Percentiles rank a stretch among this genome's conserved stretches.
Evolutionary conservation across 1,140 invertebrate species (phyloP).

Genomic region (Sycobia sp.): DNA sequence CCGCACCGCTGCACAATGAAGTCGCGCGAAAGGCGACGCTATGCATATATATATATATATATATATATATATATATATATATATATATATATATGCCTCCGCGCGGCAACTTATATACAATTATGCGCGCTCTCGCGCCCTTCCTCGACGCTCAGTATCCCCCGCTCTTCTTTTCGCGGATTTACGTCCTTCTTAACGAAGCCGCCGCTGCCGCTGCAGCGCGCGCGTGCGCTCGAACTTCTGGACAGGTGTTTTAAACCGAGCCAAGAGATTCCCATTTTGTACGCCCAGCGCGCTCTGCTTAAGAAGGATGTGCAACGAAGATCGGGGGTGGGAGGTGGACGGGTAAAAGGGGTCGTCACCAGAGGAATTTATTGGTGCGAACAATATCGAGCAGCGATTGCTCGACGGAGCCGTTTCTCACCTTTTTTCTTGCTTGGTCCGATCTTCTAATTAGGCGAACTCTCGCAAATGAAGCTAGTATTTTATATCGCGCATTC

Average conservation of each 20-base stretch:
- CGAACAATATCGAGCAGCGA: constrained; percentile 27
- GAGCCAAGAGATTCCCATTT: constrained; percentile 4
- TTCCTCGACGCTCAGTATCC: no score
- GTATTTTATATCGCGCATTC: constrained; percentile 15
- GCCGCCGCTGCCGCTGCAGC: not conserved
- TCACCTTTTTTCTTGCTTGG: not conserved
- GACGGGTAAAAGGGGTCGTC: not conserved
- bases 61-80: no score
- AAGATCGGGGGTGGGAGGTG: not conserved
- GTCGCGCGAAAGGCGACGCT: constrained; percentile 20
- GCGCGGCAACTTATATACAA: no score
- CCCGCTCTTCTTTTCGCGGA: constrained; percentile 9
- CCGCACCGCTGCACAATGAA: constrained; percentile 23
- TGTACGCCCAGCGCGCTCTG: not conserved
- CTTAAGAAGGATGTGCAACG: not conserved
- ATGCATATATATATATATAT: no score
- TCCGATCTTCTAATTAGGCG: constrained; percentile 28
- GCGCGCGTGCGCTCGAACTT: no score
- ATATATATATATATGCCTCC: no score
- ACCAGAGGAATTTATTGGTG: constrained; percentile 28
- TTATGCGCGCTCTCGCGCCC: not conserved
- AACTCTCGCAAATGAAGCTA: constrained; percentile 32
- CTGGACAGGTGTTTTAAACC: constrained; percentile 19
- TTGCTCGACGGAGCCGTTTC: constrained; percentile 21
- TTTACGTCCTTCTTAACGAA: constrained; percentile 17